Evolutionary conservation across 1,140 invertebrate genomes (phyloP).

Genomic region (Aphelinus atriplicis): DNA sequence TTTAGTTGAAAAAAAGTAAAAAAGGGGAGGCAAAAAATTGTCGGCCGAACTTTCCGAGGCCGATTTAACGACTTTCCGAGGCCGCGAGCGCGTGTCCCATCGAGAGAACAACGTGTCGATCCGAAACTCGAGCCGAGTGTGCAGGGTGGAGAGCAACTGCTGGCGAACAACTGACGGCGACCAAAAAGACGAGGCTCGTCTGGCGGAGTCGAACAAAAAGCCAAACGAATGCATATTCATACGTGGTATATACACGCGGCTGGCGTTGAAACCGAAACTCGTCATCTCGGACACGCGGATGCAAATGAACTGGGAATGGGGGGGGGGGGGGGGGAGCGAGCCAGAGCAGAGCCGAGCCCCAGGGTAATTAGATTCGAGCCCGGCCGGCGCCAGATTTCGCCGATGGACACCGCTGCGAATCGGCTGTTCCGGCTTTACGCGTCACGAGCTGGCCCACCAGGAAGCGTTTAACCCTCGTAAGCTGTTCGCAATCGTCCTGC

Average conservation of each 20-base stretch:
- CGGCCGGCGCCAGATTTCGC: not conserved
- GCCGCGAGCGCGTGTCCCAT: too few relatives aligned
- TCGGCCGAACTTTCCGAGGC: too few relatives aligned
- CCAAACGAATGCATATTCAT: conserved; percentile 45
- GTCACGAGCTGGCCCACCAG: not conserved
- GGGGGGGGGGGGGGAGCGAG: not conserved
- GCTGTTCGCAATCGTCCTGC: not conserved
- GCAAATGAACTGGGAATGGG: conserved; percentile 41
- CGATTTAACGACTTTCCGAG: too few relatives aligned
- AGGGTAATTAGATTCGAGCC: conserved; percentile 47
- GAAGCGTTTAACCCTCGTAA: conserved; percentile 10
- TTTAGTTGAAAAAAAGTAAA: too few relatives aligned
- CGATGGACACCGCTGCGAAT: not conserved
- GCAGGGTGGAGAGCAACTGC: too few relatives aligned
- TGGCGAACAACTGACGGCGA: too few relatives aligned
- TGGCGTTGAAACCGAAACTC: conserved; percentile 41
- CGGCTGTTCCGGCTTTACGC: not conserved
- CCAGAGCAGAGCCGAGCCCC: conserved; percentile 35
- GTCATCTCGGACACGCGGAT: conserved; percentile 41
- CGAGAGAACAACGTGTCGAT: too few relatives aligned
- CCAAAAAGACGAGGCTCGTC: not conserved
- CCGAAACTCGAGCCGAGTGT: too few relatives aligned
- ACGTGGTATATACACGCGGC: conserved; percentile 20
- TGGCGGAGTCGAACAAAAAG: not conserved
- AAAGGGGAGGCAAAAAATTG: too few relatives aligned